phyloP scores from a whole-genome alignment of 2,888 invertebrate genomes.

The Nephrotoma guestfalica region DNA sequence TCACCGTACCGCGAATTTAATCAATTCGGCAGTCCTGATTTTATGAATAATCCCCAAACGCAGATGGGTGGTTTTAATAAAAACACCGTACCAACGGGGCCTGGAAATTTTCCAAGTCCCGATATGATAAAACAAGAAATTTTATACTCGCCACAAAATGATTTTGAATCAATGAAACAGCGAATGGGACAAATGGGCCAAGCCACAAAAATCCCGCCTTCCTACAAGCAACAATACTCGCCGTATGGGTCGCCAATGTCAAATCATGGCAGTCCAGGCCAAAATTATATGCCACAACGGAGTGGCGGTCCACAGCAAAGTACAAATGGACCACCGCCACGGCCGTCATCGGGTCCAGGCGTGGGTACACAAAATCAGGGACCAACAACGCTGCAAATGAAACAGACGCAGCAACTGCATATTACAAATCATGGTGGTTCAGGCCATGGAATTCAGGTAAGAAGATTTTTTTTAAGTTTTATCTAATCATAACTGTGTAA shows the following conservation, averaged over 20 bases:
- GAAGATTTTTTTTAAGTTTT: slow-evolving; percentile 16
- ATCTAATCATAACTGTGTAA: background rate
- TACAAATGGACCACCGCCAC: slow-evolving; percentile 32
- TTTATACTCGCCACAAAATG: slow-evolving; percentile 32
- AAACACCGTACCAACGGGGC: slow-evolving; percentile 17
- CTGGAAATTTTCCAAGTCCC: slow-evolving; percentile 10
- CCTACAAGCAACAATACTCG: slow-evolving; percentile 41
- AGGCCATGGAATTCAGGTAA: slow-evolving; percentile 64
- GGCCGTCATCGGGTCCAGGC: slow-evolving; percentile 36
- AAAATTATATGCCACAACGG: slow-evolving; percentile 27
- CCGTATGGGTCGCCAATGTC: slow-evolving; percentile 49
- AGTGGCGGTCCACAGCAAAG: slow-evolving; percentile 22
- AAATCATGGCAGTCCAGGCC: slow-evolving; percentile 36
- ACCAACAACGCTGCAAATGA: slow-evolving; percentile 59
- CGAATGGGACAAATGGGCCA: slow-evolving; percentile 11
- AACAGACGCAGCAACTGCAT: slow-evolving; percentile 77
- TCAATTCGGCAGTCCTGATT: slow-evolving; percentile 37
- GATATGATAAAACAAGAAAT: slow-evolving; percentile 36
- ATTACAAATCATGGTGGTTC: slow-evolving; percentile 64
- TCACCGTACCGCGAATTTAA: slow-evolving; percentile 46
- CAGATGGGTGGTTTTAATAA: slow-evolving; percentile 17
- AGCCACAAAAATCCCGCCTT: slow-evolving; percentile 25
- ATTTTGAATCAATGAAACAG: slow-evolving; percentile 31
- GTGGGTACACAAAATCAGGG: slow-evolving; percentile 18
- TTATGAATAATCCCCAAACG: slow-evolving; percentile 38